A percentile compares a stretch with the other conserved stretches of the same genome.
Conservation (phyloP, 2,888 invertebrate species). For the Eristalis tenax region DNA sequence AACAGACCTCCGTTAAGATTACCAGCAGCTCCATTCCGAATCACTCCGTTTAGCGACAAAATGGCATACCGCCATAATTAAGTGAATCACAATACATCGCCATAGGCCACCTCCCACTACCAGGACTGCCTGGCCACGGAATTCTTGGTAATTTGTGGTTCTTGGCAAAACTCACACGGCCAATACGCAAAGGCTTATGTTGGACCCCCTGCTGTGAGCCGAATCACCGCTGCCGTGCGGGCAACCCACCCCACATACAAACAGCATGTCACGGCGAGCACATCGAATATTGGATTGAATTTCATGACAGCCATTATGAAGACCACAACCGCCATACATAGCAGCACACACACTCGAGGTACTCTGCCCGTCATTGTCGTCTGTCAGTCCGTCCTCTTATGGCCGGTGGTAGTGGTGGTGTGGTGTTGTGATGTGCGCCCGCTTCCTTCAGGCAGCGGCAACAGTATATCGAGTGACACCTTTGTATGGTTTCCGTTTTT, state of each 20-base stretch:
- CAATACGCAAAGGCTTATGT: slow-evolving; percentile 39
- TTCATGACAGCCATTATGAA: slow-evolving; percentile 71
- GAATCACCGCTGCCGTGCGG: slow-evolving; percentile 22
- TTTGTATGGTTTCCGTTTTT: slow-evolving; percentile 71
- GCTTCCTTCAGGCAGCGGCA: slow-evolving; percentile 59
- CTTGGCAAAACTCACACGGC: slow-evolving; percentile 46
- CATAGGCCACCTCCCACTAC: slow-evolving; percentile 53
- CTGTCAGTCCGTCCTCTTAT: slow-evolving; percentile 51
- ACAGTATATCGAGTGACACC: slow-evolving; percentile 69
- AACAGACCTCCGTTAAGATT: neutral
- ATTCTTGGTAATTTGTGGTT: slow-evolving; percentile 30
- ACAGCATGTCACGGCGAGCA: slow-evolving; percentile 9
- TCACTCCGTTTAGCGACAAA: slow-evolving; percentile 42
- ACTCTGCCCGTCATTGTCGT: slow-evolving; percentile 29
- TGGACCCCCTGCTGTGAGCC: slow-evolving; percentile 41
- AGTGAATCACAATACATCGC: slow-evolving; percentile 29
- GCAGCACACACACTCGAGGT: neutral
- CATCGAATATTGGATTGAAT: slow-evolving; percentile 65
- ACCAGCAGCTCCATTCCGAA: neutral
- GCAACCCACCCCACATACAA: slow-evolving; percentile 23
- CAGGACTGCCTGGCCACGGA: slow-evolving; percentile 29
- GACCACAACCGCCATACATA: slow-evolving; percentile 42
- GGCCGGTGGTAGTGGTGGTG: slow-evolving; percentile 9
- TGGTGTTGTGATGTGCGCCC: slow-evolving; percentile 68
- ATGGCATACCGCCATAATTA: slow-evolving; percentile 54